phyloP scores from a whole-genome alignment of 2,888 invertebrate species.

The Carabus problematicus region DNA sequence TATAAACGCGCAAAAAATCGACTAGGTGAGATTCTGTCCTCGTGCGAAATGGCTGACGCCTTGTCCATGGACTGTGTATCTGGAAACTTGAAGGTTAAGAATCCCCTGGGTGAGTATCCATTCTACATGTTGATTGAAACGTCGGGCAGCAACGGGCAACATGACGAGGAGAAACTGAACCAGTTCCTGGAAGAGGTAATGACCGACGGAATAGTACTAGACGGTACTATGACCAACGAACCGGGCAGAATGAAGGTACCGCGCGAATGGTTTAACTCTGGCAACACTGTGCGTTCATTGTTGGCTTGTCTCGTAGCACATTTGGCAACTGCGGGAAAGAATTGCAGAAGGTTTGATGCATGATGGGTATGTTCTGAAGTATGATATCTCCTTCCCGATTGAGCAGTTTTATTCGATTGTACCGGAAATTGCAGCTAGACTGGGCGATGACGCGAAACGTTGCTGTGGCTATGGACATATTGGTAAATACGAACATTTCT shows the following conservation, averaged over 20 bases:
- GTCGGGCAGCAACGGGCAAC: constrained; percentile 81
- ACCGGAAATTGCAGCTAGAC: constrained; percentile 69
- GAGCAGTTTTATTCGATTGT: constrained; percentile 85
- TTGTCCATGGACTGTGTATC: constrained; percentile 73
- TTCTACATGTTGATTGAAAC: constrained; percentile 90
- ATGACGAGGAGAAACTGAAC: constrained; percentile 88
- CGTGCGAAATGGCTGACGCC: constrained; percentile 93
- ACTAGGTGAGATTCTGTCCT: constrained; percentile 90
- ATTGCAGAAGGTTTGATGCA: constrained; percentile 77
- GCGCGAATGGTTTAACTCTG: neutral
- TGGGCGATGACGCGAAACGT: constrained; percentile 68
- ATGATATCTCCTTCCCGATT: constrained; percentile 91
- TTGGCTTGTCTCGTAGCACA: too few relatives aligned
- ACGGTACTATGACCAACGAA: constrained; percentile 89
- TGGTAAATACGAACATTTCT: constrained; percentile 63
- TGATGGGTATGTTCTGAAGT: constrained; percentile 93
- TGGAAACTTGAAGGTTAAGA: constrained; percentile 67
- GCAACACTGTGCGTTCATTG: too few relatives aligned
- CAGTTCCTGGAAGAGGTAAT: constrained; percentile 78
- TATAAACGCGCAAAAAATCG: constrained; percentile 76
- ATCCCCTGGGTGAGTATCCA: constrained; percentile 71
- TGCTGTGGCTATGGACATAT: constrained; percentile 94
- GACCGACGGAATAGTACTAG: constrained; percentile 72
- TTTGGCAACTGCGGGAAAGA: constrained; percentile 89
- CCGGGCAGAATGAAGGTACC: constrained; percentile 77